Percentiles rank a stretch among this genome's conserved stretches.
phyloP scores from a whole-genome alignment of 1,140 invertebrate genomes.

The Papilio polyxenes region DNA sequence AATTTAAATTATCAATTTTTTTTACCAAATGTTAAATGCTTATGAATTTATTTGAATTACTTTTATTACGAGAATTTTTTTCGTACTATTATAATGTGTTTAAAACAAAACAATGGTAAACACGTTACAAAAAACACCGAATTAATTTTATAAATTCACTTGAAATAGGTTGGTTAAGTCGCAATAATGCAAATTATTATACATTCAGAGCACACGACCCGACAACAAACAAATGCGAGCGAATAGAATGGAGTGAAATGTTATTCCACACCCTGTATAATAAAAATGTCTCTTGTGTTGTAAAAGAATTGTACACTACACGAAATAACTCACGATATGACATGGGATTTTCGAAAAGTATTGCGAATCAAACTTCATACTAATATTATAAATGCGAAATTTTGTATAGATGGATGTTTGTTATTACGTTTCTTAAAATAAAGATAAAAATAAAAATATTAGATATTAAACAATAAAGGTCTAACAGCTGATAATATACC shows the following conservation, averaged over 20 bases:
- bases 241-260: conserved; percentile 64
- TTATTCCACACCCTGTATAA: conserved; percentile 60
- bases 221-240: conserved; percentile 54
- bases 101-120: neutral
- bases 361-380: too few relatives aligned
- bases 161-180: neutral
- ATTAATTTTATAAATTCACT: neutral
- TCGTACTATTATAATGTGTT: too few relatives aligned
- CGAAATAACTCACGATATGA: conserved; percentile 1
- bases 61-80: too few relatives aligned
- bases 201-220: conserved; percentile 46
- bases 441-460: too few relatives aligned
- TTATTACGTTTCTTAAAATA: too few relatives aligned
- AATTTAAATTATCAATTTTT: too few relatives aligned
- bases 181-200: conserved; percentile 37
- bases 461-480: too few relatives aligned
- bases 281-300: conserved; percentile 55
- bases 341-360: neutral
- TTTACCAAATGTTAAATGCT: too few relatives aligned
- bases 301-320: conserved; percentile 17
- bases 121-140: neutral
- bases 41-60: too few relatives aligned
- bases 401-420: too few relatives aligned
- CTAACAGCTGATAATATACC: too few relatives aligned
- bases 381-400: too few relatives aligned